A percentile compares a stretch with the other conserved stretches of the same genome.
Evolutionary conservation across 1,140 invertebrate genomes (phyloP).

Genomic region (Semibalanus balanoides): DNA sequence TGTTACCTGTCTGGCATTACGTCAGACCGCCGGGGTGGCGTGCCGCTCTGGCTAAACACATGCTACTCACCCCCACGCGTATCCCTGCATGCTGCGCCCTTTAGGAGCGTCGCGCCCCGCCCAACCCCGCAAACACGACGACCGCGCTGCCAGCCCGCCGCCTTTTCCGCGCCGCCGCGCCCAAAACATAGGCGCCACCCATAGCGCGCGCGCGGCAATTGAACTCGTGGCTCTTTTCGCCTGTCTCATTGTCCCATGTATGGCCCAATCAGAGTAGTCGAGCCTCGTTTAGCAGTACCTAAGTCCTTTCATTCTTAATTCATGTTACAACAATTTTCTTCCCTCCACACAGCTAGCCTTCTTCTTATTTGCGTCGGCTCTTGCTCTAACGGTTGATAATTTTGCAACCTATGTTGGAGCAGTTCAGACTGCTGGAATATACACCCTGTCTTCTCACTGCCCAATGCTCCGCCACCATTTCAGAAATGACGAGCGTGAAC

Average conservation of each 20-base stretch:
- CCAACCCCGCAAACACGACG: not conserved
- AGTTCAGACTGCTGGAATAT: too few species aligned
- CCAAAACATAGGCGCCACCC: not conserved
- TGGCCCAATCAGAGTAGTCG: not conserved
- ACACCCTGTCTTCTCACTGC: too few species aligned
- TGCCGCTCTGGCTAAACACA: too few species aligned
- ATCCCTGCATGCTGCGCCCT: too few species aligned
- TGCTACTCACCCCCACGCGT: too few species aligned
- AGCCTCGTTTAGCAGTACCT: not conserved
- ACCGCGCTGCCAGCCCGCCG: too few species aligned
- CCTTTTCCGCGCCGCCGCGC: not conserved
- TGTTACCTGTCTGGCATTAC: too few species aligned
- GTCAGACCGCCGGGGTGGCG: too few species aligned
- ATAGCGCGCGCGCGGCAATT: not conserved
- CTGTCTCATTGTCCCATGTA: not conserved
- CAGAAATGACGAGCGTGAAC: too few species aligned
- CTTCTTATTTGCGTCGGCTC: not conserved
- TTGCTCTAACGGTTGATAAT: not conserved
- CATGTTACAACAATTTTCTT: not conserved
- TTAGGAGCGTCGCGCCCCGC: not conserved
- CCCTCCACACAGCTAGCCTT: not conserved
- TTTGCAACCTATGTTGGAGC: not conserved
- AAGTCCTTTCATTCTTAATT: not conserved
- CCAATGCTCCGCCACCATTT: too few species aligned
- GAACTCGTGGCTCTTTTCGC: not conserved